phyloP scores from a whole-genome alignment of 2,888 invertebrate species.

The Cheilosia grossa region DNA sequence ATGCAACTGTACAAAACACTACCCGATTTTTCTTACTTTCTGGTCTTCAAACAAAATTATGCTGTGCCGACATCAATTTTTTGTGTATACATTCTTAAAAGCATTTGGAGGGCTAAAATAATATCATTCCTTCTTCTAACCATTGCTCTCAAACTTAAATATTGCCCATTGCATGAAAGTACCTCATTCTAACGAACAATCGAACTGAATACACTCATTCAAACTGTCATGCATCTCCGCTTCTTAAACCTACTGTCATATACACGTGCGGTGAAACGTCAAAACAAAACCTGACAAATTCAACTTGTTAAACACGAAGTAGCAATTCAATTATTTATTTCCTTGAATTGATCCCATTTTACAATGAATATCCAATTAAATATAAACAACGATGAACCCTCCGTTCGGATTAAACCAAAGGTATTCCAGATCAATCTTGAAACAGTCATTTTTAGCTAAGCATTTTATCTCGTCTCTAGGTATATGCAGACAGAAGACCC shows the following conservation, averaged over 20 bases:
- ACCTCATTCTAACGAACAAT: too few species aligned
- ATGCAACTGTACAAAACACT: too few species aligned
- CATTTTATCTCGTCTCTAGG: background rate
- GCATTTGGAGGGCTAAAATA: too few species aligned
- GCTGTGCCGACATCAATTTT: too few species aligned
- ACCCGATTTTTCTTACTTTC: too few species aligned
- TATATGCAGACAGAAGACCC: slow-evolving; percentile 9
- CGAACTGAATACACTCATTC: slow-evolving; percentile 21
- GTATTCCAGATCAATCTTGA: slow-evolving; percentile 56
- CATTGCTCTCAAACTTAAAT: too few species aligned
- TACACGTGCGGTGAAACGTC: slow-evolving; percentile 57
- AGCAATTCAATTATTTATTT: background rate
- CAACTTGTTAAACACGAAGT: background rate
- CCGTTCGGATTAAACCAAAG: slow-evolving; percentile 75
- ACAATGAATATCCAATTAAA: slow-evolving; percentile 79
- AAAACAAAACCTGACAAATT: slow-evolving; percentile 47
- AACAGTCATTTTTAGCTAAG: background rate
- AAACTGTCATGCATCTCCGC: background rate
- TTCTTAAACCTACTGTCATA: slow-evolving; percentile 51
- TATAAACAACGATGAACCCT: slow-evolving; percentile 71
- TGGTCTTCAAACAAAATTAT: too few species aligned
- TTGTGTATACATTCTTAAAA: too few species aligned
- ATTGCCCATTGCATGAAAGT: too few species aligned
- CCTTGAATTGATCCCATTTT: slow-evolving; percentile 38
- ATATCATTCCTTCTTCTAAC: too few species aligned